These are phyloP conservation scores for Drosophila algonquin DNA, from an alignment of 2,888 invertebrate genomes.

Conservation along the genomic window DNA sequence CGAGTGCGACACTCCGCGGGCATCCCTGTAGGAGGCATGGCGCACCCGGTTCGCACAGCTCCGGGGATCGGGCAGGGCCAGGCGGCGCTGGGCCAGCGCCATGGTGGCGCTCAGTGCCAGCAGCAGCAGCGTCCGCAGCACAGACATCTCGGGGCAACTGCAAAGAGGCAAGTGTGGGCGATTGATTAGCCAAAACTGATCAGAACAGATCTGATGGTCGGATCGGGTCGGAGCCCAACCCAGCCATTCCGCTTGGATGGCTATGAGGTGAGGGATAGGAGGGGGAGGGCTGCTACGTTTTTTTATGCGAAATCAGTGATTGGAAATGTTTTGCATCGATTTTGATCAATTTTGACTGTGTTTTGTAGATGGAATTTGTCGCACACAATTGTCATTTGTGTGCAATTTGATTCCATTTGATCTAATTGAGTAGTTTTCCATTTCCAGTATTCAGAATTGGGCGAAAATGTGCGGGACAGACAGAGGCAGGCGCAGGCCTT, in stretches of 20 bases:
- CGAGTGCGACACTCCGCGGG: conserved; percentile 93
- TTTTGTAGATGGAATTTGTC: conserved; percentile 56
- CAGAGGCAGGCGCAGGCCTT: conserved; percentile 6
- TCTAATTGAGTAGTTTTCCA: conserved; percentile 74
- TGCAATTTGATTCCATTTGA: conserved; percentile 55
- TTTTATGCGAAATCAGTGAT: conserved; percentile 73
- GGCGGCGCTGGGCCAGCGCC: conserved; percentile 91
- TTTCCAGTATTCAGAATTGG: conserved; percentile 8
- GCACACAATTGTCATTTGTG: conserved; percentile 56
- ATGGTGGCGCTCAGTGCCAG: conserved; percentile 88
- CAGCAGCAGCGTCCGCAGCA: conserved; percentile 85
- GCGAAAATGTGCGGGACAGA: conserved; percentile 5
- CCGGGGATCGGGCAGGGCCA: conserved; percentile 94
- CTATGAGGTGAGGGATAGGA: conserved; percentile 24
- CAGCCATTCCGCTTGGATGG: conserved; percentile 72
- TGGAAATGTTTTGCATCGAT: conserved; percentile 64
- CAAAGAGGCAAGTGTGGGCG: conserved; percentile 8
- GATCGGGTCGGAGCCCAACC: conserved; percentile 34
- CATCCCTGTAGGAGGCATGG: conserved; percentile 94
- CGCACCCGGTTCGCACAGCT: conserved; percentile 95
- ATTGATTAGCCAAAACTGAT: conserved; percentile 3
- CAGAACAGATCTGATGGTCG: not conserved
- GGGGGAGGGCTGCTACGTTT: conserved; percentile 7
- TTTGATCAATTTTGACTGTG: conserved; percentile 73
- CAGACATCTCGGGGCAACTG: conserved; percentile 64